Conservation (phyloP, 2,888 invertebrate species). For the Brachyptera risi region DNA sequence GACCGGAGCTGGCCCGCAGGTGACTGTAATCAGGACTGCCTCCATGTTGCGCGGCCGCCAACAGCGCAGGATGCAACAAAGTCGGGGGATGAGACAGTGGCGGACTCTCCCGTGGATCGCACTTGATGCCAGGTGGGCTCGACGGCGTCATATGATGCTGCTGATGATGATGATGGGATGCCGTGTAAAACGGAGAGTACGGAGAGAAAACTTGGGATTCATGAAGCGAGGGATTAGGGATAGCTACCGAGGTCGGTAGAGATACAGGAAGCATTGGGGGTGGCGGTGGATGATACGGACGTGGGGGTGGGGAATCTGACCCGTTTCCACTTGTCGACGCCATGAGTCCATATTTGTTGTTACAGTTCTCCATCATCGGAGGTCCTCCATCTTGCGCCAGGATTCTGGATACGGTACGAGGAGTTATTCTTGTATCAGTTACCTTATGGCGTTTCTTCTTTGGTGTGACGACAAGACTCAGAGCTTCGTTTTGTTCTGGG, state of each 20-base stretch:
- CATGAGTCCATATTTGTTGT: slow-evolving; percentile 34
- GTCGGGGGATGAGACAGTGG: slow-evolving; percentile 76
- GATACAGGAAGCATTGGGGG: slow-evolving; percentile 84
- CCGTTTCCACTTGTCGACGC: slow-evolving; percentile 38
- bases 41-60: slow-evolving; percentile 77
- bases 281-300: slow-evolving; percentile 63
- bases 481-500: slow-evolving; percentile 90
- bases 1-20: slow-evolving; percentile 51
- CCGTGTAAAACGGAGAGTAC: slow-evolving; percentile 83
- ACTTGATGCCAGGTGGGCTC: slow-evolving; percentile 61
- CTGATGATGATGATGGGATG: slow-evolving; percentile 48
- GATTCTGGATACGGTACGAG: slow-evolving; percentile 82
- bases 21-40: slow-evolving; percentile 77
- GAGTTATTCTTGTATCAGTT: slow-evolving; percentile 89
- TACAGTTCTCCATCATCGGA: slow-evolving; percentile 32
- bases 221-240: slow-evolving; percentile 93
- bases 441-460: slow-evolving; percentile 98
- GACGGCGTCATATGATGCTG: slow-evolving; percentile 35
- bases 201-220: slow-evolving; percentile 91
- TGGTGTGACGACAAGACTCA: slow-evolving; percentile 90
- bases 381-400: slow-evolving; percentile 74
- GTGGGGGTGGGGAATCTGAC: slow-evolving; percentile 50
- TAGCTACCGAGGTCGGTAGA: slow-evolving; percentile 92
- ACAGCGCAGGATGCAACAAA: slow-evolving; percentile 77
- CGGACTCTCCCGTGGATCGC: slow-evolving; percentile 72